Evolutionary conservation across 2,888 invertebrate species (phyloP), one percentile per base, ranked within the genome.

Genomic region (Bembecia ichneumoniformis): DNA sequence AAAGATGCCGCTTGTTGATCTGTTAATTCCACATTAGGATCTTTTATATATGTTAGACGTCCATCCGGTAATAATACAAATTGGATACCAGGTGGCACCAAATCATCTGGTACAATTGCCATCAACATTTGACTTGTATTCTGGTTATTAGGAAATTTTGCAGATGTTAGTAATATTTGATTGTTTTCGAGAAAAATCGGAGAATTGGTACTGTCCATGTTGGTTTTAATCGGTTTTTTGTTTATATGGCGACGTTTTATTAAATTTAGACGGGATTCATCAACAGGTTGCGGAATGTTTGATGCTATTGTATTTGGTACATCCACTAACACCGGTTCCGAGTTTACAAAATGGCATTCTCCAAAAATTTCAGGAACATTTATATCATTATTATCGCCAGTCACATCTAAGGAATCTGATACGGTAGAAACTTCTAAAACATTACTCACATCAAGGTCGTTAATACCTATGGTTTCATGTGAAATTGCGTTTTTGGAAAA

Each of bases 91-190:
- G 10, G 14, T 11, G 51, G 55, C 40, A 55, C 35, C 17, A 52
- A 35, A 13, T 14, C 40, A 13, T 11, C 13, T 2, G 14, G 11
- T 14, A 14, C 14, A 40, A 5, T 13, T 40, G 40, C 13, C n/a
- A 40, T 10, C 40, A 10, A 7, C 5, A 13, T 10, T 40, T n/a
- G 13, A 40, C 13, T 40, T 40, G 7, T 9, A 40, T n/a, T 40
- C n/a, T 5, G n/a, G 5, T 48, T 34, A 13, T 17, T 35, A 14
- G 67, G 66, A 58, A 68, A 59, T 51, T 65, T 68, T 11, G 67
- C 56, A 28, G 75, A 71, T n/a, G 78, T 81, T n/a, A 84, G 54
- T 50, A 84, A 64, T 55, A 84, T 77, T 70, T 78, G 77, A 58
- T 79, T 75, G 51, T 71, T 67, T 1, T 81, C 84, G 13, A 84